These are phyloP conservation scores for Spea multiplicata DNA, from an alignment of 2,113 vertebrate species.

Conservation along the genomic window DNA sequence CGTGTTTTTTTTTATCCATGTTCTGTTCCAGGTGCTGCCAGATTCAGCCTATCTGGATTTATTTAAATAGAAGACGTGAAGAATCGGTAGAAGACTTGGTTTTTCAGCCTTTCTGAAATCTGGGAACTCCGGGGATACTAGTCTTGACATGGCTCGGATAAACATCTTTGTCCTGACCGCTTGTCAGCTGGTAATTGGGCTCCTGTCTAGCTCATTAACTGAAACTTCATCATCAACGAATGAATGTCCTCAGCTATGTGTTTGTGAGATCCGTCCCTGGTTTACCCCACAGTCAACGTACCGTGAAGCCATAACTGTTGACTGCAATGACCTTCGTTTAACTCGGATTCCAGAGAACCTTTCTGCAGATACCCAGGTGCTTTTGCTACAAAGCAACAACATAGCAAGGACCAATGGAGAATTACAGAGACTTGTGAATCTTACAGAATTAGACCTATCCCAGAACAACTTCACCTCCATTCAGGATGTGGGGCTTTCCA, in stretches of 20 bases:
- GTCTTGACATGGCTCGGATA: slow-evolving; percentile 73
- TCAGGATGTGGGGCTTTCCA: slow-evolving; percentile 85
- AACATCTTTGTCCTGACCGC: slow-evolving; percentile 53
- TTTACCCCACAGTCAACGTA: slow-evolving; percentile 98
- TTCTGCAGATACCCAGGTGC: slow-evolving; percentile 94
- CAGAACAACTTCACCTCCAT: slow-evolving; percentile 96
- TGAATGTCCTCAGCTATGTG: slow-evolving; percentile 93
- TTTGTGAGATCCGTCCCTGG: slow-evolving; percentile 95
- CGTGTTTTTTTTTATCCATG: background rate
- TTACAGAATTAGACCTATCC: slow-evolving; percentile 94
- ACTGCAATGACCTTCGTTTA: slow-evolving; percentile 94
- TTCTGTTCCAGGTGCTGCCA: slow-evolving; percentile 4
- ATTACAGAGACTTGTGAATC: slow-evolving; percentile 89
- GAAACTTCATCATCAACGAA: slow-evolving; percentile 71
- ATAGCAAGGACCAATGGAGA: slow-evolving; percentile 87
- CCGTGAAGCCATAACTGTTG: slow-evolving; percentile 93
- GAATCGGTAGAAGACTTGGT: background rate
- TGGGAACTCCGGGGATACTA: background rate
- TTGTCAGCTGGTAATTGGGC: slow-evolving; percentile 68
- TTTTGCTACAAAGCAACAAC: slow-evolving; percentile 95
- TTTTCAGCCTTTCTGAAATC: background rate
- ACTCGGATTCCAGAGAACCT: slow-evolving; percentile 92
- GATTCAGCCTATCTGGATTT: background rate
- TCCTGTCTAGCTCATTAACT: slow-evolving; percentile 67
- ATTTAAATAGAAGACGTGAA: background rate